Evolutionary conservation across 2,113 vertebrate species (phyloP).

Genomic region (Limnothrissa miodon): DNA sequence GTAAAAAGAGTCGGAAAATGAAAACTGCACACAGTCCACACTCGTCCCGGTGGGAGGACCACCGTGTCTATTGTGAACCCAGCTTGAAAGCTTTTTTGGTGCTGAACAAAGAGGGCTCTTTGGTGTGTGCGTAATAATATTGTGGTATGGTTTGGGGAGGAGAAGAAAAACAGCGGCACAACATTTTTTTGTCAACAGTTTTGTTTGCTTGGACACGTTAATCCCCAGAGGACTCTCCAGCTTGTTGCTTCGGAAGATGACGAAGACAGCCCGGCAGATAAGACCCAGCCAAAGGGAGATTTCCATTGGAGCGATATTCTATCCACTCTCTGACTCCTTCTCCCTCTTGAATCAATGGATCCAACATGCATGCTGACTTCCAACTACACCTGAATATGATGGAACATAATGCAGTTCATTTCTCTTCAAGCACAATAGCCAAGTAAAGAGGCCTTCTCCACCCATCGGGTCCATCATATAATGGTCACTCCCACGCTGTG

Average conservation of each 20-base stretch:
- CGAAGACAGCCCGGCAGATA: neutral
- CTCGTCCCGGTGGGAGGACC: conserved; percentile 22
- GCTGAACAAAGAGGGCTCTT: conserved; percentile 46
- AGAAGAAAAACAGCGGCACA: conserved; percentile 38
- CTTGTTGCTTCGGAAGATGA: neutral
- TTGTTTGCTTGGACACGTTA: neutral
- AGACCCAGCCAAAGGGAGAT: neutral
- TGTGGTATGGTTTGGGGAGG: conserved; percentile 37
- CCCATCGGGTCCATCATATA: neutral
- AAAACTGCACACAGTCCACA: conserved; percentile 50
- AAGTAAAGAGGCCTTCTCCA: neutral
- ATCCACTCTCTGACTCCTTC: neutral
- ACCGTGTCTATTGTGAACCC: conserved; percentile 38
- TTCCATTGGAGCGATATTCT: neutral
- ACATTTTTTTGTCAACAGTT: conserved; percentile 38
- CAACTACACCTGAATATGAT: neutral
- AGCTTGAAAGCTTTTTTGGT: conserved; percentile 40
- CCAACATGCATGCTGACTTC: neutral
- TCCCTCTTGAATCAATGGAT: neutral
- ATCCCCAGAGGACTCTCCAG: neutral
- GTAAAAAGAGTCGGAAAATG: conserved; percentile 46
- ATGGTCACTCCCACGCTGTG: neutral
- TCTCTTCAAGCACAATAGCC: neutral
- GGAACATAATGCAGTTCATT: neutral
- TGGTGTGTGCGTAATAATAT: conserved; percentile 54